Evolutionary conservation across 2,888 invertebrate species (phyloP).

Genomic region (Amblyteles armatorius): DNA sequence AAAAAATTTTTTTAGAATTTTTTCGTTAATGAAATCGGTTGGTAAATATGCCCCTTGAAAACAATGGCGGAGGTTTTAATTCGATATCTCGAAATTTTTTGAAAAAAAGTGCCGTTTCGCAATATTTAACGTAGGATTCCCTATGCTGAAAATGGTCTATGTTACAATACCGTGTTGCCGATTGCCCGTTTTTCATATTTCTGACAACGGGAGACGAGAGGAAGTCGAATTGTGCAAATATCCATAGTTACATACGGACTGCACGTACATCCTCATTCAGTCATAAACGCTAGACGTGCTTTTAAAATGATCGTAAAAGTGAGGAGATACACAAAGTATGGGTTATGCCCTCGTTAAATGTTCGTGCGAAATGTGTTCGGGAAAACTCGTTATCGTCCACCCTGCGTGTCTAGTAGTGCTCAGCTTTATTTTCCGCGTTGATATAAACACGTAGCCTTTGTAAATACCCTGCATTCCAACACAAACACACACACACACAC

Average conservation of each 20-base stretch:
- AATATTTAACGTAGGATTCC: too few species aligned
- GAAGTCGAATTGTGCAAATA: conserved; percentile 40
- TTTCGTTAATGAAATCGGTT: too few species aligned
- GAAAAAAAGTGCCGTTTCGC: too few species aligned
- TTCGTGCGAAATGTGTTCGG: conserved; percentile 62
- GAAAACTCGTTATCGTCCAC: conserved; percentile 23
- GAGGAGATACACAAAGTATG: conserved; percentile 65
- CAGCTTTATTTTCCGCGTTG: conserved; percentile 34
- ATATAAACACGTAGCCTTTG: conserved; percentile 38
- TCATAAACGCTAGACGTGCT: conserved; percentile 63
- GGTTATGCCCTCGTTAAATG: conserved; percentile 65
- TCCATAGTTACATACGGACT: conserved; percentile 13
- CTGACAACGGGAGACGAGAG: conserved; percentile 13
- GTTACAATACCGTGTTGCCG: too few species aligned
- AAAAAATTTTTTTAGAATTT: too few species aligned
- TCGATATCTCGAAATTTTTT: too few species aligned
- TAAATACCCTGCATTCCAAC: conserved; percentile 46
- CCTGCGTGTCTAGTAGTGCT: conserved; percentile 29
- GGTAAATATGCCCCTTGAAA: too few species aligned
- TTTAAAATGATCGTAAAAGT: conserved; percentile 64
- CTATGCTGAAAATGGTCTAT: too few species aligned
- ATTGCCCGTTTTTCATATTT: not conserved
- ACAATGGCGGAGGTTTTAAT: too few species aligned
- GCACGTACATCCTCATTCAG: conserved; percentile 46
- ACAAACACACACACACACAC: not conserved